Evolutionary conservation across 2,888 invertebrate genomes (phyloP).

Genomic region (Metellina segmentata): DNA sequence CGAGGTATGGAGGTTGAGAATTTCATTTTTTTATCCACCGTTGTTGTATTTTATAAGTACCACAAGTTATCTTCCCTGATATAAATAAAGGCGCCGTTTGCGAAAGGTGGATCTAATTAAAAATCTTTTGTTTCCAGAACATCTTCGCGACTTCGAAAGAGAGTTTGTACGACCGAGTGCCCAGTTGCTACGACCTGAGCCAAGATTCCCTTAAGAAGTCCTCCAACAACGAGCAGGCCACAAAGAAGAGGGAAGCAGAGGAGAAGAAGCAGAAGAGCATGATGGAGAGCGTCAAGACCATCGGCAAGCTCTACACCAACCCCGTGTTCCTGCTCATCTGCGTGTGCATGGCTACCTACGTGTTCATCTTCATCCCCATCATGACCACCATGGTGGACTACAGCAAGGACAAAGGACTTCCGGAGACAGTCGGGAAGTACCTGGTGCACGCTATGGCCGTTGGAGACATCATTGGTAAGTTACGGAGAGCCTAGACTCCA

Average conservation of each 20-base stretch:
- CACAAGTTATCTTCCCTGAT: no score
- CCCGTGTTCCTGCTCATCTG: conserved; percentile 60
- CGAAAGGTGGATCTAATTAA: not conserved
- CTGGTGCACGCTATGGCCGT: conserved; percentile 71
- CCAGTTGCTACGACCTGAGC: conserved; percentile 18
- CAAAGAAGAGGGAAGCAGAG: not conserved
- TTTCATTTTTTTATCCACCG: not conserved
- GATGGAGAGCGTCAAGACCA: conserved; percentile 43
- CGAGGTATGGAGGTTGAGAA: no score
- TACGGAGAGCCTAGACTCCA: no score
- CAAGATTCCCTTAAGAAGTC: conserved; percentile 19
- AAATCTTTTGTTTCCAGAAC: conserved; percentile 46
- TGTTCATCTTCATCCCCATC: conserved; percentile 69
- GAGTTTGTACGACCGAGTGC: conserved; percentile 43
- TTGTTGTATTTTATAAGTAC: no score
- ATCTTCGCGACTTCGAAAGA: conserved; percentile 63
- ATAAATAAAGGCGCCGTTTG: not conserved
- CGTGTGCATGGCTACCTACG: conserved; percentile 58
- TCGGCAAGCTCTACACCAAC: conserved; percentile 59
- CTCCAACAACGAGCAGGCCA: not conserved
- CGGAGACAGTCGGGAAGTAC: conserved; percentile 70
- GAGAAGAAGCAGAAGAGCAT: not conserved
- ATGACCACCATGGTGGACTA: conserved; percentile 71
- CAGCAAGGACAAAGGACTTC: conserved; percentile 67
- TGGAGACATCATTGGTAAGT: conserved; percentile 72